phyloP scores from a whole-genome alignment of 2,113 vertebrate genomes.

The Lepisosteus oculatus region DNA sequence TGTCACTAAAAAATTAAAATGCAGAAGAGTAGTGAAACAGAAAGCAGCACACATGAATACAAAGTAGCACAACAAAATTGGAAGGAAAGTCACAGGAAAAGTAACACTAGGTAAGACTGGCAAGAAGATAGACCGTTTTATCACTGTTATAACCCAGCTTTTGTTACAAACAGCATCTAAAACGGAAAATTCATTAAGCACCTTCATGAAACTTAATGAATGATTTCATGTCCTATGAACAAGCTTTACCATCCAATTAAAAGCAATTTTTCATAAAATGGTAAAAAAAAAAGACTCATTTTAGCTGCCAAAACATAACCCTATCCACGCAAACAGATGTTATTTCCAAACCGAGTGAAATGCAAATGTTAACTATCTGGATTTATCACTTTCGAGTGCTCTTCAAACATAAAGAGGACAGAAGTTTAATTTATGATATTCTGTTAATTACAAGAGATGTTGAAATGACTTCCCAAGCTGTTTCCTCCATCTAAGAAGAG shows the following conservation, averaged over 20 bases:
- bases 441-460: conserved; percentile 73
- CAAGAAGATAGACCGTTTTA: no score
- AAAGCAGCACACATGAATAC: no score
- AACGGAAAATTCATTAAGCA: conserved; percentile 54
- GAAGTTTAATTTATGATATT: conserved; percentile 74
- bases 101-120: no score
- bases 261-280: conserved; percentile 47
- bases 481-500: conserved; percentile 56
- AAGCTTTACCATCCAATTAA: conserved; percentile 57
- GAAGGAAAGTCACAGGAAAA: no score
- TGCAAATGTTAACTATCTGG: conserved; percentile 69
- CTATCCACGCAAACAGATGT: conserved; percentile 66
- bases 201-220: conserved; percentile 44
- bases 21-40: neutral
- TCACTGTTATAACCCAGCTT: no score
- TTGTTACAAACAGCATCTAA: neutral
- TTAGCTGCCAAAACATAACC: conserved; percentile 57
- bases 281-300: conserved; percentile 56
- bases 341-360: conserved; percentile 59
- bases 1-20: conserved; percentile 1
- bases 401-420: conserved; percentile 68
- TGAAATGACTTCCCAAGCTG: conserved; percentile 73
- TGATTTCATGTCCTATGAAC: conserved; percentile 45
- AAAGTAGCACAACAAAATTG: no score
- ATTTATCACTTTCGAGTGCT: conserved; percentile 73